Conservation (phyloP, 2,113 vertebrate species). For the Indicator indicator region DNA sequence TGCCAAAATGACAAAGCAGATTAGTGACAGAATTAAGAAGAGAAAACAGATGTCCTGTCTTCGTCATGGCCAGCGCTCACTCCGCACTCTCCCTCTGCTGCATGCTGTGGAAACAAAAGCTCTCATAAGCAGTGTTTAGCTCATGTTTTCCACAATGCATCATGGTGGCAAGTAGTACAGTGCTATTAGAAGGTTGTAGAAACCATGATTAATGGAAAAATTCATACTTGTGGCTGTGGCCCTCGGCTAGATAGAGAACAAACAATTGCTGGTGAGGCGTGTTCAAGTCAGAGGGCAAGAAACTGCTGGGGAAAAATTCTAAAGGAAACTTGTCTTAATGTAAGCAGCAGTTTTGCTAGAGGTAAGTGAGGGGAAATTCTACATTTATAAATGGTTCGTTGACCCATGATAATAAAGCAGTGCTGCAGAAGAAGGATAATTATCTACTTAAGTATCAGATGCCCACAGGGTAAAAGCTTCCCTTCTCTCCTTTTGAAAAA, state of each 20-base stretch:
- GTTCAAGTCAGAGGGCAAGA: background rate
- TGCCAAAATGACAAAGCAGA: background rate
- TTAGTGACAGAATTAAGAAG: background rate
- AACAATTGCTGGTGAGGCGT: background rate
- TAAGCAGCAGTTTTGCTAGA: slow-evolving; percentile 66
- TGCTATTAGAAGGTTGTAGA: background rate
- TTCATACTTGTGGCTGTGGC: background rate
- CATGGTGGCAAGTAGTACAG: background rate
- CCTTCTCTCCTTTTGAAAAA: slow-evolving; percentile 74
- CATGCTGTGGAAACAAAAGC: background rate
- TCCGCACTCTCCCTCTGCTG: background rate
- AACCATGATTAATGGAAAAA: background rate
- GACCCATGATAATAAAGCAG: slow-evolving; percentile 79
- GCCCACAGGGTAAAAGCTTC: slow-evolving; percentile 70
- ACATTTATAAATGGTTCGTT: slow-evolving; percentile 77
- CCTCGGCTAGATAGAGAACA: slow-evolving; percentile 3
- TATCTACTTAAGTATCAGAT: slow-evolving; percentile 80
- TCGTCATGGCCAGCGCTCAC: background rate
- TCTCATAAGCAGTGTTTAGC: background rate
- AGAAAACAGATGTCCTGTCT: background rate
- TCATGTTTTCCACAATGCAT: background rate
- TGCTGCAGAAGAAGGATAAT: slow-evolving; percentile 76
- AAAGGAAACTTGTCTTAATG: slow-evolving; percentile 24
- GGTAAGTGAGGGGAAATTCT: slow-evolving; percentile 77
- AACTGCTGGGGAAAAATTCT: background rate